Evolutionary conservation across 2,113 vertebrate genomes (phyloP).

Genomic region (Lucifuga dentata): DNA sequence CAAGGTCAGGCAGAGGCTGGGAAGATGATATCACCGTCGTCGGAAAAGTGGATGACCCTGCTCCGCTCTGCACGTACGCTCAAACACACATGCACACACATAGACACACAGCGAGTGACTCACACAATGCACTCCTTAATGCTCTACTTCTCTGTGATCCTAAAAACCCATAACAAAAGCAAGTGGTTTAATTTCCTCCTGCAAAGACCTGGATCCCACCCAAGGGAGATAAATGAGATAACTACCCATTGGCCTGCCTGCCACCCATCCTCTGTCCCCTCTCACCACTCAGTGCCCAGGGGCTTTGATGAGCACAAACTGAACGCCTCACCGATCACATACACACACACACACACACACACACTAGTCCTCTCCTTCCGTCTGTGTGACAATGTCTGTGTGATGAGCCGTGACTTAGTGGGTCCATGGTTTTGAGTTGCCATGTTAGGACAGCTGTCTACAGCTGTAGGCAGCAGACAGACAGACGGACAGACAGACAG

Average conservation of each 20-base stretch:
- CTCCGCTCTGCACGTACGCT: constrained; percentile 24
- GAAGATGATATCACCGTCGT: constrained; percentile 60
- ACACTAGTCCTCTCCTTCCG: constrained; percentile 52
- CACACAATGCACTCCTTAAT: constrained; percentile 31
- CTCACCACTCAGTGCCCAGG: constrained; percentile 44
- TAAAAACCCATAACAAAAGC: constrained; percentile 71
- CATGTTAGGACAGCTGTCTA: constrained; percentile 68
- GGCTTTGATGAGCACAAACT: constrained; percentile 61
- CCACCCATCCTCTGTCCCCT: constrained; percentile 59
- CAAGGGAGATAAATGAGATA: constrained; percentile 73
- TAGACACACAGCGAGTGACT: constrained; percentile 28
- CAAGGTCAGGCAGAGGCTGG: constrained; percentile 68
- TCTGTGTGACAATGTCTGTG: constrained; percentile 58
- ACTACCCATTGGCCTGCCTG: constrained; percentile 60
- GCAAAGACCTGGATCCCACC: constrained; percentile 70
- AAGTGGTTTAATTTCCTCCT: constrained; percentile 76
- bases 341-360: constrained; percentile 34
- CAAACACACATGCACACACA: constrained; percentile 21
- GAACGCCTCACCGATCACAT: constrained; percentile 62
- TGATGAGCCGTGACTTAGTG: constrained; percentile 68
- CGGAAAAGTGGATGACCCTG: constrained; percentile 47
- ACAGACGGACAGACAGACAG: constrained; percentile 22
- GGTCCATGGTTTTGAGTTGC: constrained; percentile 38
- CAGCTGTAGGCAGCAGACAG: constrained; percentile 50
- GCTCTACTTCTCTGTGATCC: constrained; percentile 44